Percentiles rank a stretch among this genome's conserved stretches.
Conservation (phyloP, 1,140 invertebrate species). For the Drosophila repletoides region DNA sequence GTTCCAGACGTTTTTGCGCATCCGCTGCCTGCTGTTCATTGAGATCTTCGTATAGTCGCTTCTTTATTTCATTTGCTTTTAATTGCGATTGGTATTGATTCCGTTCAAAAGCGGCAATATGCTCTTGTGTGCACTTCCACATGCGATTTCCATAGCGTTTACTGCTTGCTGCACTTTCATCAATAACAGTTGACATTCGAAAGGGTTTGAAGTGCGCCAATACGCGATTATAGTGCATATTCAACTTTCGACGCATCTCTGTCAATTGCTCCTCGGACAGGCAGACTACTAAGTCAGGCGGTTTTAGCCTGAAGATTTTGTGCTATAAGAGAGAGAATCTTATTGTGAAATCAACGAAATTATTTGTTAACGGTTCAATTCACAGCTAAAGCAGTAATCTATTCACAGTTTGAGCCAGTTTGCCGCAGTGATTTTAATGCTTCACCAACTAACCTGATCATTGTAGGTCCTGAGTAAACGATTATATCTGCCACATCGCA, state of each 20-base stretch:
- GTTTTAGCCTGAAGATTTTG: conserved; percentile 50
- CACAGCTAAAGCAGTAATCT: no score
- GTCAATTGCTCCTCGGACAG: conserved; percentile 56
- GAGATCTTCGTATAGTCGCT: conserved; percentile 39
- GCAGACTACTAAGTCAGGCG: conserved; percentile 60
- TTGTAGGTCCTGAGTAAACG: conserved; percentile 67
- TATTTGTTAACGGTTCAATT: no score
- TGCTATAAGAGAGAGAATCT: conserved; percentile 49
- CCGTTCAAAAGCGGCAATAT: conserved; percentile 55
- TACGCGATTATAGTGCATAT: conserved; percentile 24
- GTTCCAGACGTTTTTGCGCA: conserved; percentile 48
- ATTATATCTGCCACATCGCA: conserved; percentile 80
- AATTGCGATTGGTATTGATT: conserved; percentile 21
- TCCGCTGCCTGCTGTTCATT: conserved; percentile 44
- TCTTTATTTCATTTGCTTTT: conserved; percentile 39
- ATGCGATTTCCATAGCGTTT: conserved; percentile 45
- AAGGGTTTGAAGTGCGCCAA: conserved; percentile 33
- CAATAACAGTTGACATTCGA: conserved; percentile 42
- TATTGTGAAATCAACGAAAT: not conserved
- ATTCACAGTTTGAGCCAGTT: no score
- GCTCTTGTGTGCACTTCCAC: conserved; percentile 34
- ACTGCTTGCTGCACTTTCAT: conserved; percentile 35
- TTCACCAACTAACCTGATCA: conserved; percentile 56
- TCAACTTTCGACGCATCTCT: conserved; percentile 32
- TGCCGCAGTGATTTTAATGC: no score